Conservation (phyloP, 2,888 invertebrate species). For the Apodemia duryi region DNA sequence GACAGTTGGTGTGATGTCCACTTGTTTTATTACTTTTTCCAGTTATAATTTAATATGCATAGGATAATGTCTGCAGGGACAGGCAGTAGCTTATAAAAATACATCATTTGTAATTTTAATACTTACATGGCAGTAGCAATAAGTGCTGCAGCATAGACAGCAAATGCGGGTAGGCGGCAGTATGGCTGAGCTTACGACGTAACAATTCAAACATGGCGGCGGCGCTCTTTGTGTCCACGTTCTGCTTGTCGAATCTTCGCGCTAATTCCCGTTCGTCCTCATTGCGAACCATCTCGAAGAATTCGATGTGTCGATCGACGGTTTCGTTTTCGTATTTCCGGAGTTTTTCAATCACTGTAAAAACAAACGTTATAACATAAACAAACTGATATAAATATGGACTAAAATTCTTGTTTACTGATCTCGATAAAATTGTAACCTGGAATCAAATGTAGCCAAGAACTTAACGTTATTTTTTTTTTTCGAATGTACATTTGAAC, state of each 20-base stretch:
- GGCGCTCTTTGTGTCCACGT: slow-evolving; percentile 96
- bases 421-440: too few relatives aligned
- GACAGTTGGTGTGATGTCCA: too few relatives aligned
- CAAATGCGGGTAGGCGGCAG: slow-evolving; percentile 95
- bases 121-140: slow-evolving; percentile 87
- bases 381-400: too few relatives aligned
- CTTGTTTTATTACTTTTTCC: too few relatives aligned
- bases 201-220: slow-evolving; percentile 94
- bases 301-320: slow-evolving; percentile 96
- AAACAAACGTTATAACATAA: too few relatives aligned
- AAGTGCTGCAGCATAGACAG: slow-evolving; percentile 94
- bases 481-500: too few relatives aligned
- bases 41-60: too few relatives aligned
- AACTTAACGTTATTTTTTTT: too few relatives aligned
- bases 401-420: too few relatives aligned
- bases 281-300: slow-evolving; percentile 98
- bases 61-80: background rate
- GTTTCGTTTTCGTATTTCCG: slow-evolving; percentile 96
- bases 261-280: slow-evolving; percentile 98
- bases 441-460: too few relatives aligned
- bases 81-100: background rate
- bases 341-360: slow-evolving; percentile 91
- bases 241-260: slow-evolving; percentile 92
- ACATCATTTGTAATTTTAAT: background rate
- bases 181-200: slow-evolving; percentile 92